Evolutionary conservation across 2,888 invertebrate genomes (phyloP).

Genomic region (Drosophila conformis): DNA sequence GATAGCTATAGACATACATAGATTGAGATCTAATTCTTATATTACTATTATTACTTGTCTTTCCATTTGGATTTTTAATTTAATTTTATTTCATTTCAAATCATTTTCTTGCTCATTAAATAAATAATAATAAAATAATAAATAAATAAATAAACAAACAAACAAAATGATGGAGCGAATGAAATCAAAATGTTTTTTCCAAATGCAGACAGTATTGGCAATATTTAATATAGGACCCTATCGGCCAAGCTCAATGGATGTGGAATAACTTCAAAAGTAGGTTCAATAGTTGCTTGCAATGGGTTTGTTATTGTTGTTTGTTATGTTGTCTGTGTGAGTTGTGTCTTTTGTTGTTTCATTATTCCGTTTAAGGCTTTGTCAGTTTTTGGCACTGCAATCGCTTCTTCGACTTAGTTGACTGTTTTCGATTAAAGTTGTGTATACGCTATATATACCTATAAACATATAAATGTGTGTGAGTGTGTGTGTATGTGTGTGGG

Average conservation of each 20-base stretch:
- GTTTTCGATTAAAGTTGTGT: conserved; percentile 41
- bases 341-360: conserved; percentile 37
- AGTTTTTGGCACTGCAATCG: conserved; percentile 47
- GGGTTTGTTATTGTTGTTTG: not conserved
- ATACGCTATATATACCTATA: not conserved
- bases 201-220: not conserved
- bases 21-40: not conserved
- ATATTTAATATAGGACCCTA: not conserved
- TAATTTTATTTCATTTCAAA: not conserved
- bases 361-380: conserved; percentile 25
- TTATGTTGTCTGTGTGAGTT: conserved; percentile 1
- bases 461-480: not conserved
- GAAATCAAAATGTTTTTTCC: not conserved
- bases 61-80: not conserved
- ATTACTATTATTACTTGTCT: not conserved
- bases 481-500: not conserved
- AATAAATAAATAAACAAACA: not conserved
- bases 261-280: not conserved
- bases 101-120: not conserved
- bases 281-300: not conserved
- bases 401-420: conserved; percentile 45
- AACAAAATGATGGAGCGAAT: not conserved
- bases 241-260: not conserved
- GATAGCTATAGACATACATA: not conserved
- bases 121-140: too few relatives aligned